Evolutionary conservation across 2,113 vertebrate species (phyloP).

Genomic region (Rhinoptilus africanus): DNA sequence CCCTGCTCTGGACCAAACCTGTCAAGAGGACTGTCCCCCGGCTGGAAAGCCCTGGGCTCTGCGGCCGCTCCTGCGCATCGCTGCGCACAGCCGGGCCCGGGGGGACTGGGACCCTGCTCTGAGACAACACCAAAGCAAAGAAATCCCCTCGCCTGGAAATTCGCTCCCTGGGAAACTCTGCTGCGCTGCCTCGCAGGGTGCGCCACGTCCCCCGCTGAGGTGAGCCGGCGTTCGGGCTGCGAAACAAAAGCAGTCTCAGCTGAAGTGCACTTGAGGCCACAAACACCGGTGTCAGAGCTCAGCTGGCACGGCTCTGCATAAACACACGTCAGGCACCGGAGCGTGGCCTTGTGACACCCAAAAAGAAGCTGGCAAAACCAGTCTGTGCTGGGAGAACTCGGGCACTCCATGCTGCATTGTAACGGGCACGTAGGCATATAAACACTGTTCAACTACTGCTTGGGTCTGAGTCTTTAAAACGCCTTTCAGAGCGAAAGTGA

Average conservation of each 20-base stretch:
- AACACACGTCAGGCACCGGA: neutral
- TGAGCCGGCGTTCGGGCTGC: neutral
- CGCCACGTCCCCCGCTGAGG: fast-evolving
- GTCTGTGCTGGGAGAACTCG: neutral
- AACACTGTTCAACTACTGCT: neutral
- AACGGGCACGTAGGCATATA: neutral
- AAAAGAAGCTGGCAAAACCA: constrained; percentile 29
- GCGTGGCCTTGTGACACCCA: constrained; percentile 1
- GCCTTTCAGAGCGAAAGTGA: neutral
- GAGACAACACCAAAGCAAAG: neutral
- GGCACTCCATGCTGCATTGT: neutral
- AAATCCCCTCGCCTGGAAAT: neutral
- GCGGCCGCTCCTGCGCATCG: neutral
- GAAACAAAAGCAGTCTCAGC: neutral
- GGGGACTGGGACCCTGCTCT: neutral
- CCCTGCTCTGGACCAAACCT: neutral
- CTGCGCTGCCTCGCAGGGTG: neutral
- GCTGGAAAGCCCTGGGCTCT: neutral
- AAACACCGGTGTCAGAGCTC: neutral
- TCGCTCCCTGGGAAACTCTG: neutral
- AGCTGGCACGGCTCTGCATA: neutral
- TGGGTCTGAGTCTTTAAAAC: neutral
- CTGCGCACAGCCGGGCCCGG: neutral
- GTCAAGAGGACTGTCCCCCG: fast-evolving
- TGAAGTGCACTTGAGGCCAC: neutral